Evolutionary conservation across 2,797 vertebrate species (phyloP), one percentile per base, ranked within the genome.

Genomic region (Menidia menidia): DNA sequence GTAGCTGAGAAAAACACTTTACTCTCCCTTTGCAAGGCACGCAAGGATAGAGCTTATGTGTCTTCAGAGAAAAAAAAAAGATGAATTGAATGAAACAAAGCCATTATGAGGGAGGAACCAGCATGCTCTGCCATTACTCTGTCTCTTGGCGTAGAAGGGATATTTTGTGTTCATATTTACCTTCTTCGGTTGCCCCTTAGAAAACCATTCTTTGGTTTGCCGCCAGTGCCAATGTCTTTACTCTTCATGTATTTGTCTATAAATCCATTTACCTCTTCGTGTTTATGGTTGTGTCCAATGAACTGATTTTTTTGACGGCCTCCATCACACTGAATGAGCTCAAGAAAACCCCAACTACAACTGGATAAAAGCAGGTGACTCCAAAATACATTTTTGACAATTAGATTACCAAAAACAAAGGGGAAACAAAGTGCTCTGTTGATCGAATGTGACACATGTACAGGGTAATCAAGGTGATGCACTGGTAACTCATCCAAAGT

Each of bases 21-120:
- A 31, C 60, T 39, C 68, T 73, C 57, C n/a, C 14, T 75, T 74
- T 77, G 77, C 64, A 63, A 71, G 44, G 71, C 30, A 66, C 61
- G 62, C 43, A 48, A n/a, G 45, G 2, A 47, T n/a, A 48, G 60
- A 58, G 60, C 64, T 69, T 59, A 16, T 48, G 16, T 47, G 16
- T 6, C n/a, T n/a, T 18, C 45, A 48, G 7, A 4, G 19, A 74
- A 74, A 68, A 60, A 59, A 30, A 50, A 31, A 72, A 71, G 32
- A 14, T 42, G 72, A 78, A 39, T 39, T 39, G 65, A 68, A 42
- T 54, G 41, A 63, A 56, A 68, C 55, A 58, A 41, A 63, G 57
- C 44, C 31, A 71, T 80, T 71, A 78, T 52, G 48, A 56, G 19
- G 44, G 31, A n/a, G 42, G 32, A 71, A 62, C 45, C 41, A 55